Percentiles rank a stretch among this genome's conserved stretches.
phyloP scores from a whole-genome alignment of 2,888 invertebrate species.

The Ichneumoninae sp. region DNA sequence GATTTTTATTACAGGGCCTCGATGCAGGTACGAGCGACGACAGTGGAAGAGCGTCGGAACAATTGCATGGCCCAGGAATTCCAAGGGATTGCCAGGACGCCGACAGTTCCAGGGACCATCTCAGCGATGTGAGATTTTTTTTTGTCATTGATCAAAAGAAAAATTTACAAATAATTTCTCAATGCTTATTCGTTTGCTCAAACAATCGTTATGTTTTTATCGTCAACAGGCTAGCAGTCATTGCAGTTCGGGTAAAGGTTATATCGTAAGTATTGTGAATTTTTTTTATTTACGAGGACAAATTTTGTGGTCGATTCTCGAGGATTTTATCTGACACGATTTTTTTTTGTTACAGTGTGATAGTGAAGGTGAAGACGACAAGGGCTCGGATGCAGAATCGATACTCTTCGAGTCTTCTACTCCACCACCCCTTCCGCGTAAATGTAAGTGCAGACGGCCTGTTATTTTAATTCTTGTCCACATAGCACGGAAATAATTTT shows the following conservation, averaged over 20 bases:
- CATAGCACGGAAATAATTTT: neutral
- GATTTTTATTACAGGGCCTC: conserved; percentile 87
- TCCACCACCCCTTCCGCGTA: conserved; percentile 87
- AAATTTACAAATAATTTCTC: neutral
- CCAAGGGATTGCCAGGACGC: conserved; percentile 87
- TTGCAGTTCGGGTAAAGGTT: conserved; percentile 97
- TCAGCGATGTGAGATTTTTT: conserved; percentile 91
- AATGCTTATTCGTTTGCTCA: conserved; percentile 9
- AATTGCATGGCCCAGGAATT: conserved; percentile 89
- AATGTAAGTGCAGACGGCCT: conserved; percentile 83
- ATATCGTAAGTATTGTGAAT: conserved; percentile 92
- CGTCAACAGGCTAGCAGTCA: conserved; percentile 93
- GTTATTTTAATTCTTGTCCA: neutral
- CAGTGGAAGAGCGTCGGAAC: conserved; percentile 93
- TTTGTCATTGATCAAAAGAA: neutral
- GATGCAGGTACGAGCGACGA: conserved; percentile 94
- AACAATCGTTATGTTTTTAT: conserved; percentile 75
- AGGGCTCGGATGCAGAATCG: conserved; percentile 92
- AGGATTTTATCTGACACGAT: conserved; percentile 72
- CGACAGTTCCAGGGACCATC: conserved; percentile 93
- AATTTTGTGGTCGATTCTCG: conserved; percentile 45
- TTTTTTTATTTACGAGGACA: conserved; percentile 27
- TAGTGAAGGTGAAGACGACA: conserved; percentile 96
- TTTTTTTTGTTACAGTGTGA: conserved; percentile 90
- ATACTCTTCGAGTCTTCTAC: conserved; percentile 88